Conservation (phyloP, 2,113 vertebrate species). For the Corythoichthys intestinalis region DNA sequence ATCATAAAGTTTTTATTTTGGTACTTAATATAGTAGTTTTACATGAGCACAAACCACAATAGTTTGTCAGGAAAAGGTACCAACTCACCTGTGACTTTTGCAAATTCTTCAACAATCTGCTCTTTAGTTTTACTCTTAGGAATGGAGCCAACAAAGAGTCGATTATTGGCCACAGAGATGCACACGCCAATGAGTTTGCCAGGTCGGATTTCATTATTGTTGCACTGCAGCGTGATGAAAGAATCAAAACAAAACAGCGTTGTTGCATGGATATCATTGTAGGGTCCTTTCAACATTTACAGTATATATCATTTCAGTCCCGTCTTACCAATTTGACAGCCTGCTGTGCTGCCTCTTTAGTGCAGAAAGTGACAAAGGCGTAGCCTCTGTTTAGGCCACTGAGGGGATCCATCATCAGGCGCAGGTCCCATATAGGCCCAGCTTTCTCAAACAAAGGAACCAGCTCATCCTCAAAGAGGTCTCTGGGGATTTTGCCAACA, state of each 20-base stretch:
- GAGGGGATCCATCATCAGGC: slow-evolving; percentile 99
- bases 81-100: slow-evolving; percentile 94
- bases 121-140: slow-evolving; percentile 99
- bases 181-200: slow-evolving; percentile 99
- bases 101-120: slow-evolving; percentile 98
- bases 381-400: slow-evolving; percentile 98
- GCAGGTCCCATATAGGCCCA: slow-evolving; percentile 96
- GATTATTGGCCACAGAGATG: slow-evolving; percentile 99
- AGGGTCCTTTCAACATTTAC: neutral
- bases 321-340: slow-evolving; percentile 89
- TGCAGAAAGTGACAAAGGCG: slow-evolving; percentile 99
- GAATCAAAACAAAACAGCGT: neutral
- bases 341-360: slow-evolving; percentile 98
- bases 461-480: slow-evolving; percentile 98
- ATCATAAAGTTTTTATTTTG: too few species aligned
- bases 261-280: too few species aligned
- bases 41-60: neutral
- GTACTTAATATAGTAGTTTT: neutral
- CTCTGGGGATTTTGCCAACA: slow-evolving; percentile 98
- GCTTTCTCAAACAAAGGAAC: slow-evolving; percentile 99
- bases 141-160: slow-evolving; percentile 99
- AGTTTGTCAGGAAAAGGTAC: neutral
- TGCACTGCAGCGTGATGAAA: slow-evolving; percentile 76
- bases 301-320: neutral
- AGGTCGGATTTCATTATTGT: slow-evolving; percentile 98